Evolutionary conservation across 2,888 invertebrate genomes (phyloP).

Genomic region (Drosophila hamatofila): DNA sequence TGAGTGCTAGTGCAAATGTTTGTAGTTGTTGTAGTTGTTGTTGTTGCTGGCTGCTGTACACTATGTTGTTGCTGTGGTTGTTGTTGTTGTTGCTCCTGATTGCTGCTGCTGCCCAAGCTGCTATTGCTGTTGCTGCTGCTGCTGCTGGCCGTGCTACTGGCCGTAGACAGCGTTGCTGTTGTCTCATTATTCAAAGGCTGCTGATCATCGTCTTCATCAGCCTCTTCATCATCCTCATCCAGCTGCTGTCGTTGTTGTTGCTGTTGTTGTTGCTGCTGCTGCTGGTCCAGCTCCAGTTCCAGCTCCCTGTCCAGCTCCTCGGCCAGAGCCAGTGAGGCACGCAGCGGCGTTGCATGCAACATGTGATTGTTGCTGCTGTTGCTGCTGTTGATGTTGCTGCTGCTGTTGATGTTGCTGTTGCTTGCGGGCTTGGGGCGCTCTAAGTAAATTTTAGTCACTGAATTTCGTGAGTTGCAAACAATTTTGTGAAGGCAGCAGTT

Average conservation of each 20-base stretch:
- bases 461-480: constrained; percentile 52
- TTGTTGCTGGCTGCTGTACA: constrained; percentile 22
- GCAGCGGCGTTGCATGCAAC: constrained; percentile 52
- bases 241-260: constrained; percentile 10
- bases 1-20: constrained; percentile 65
- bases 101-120: constrained; percentile 27
- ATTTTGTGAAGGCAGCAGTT: constrained; percentile 47
- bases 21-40: constrained; percentile 64
- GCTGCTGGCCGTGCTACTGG: constrained; percentile 46
- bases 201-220: constrained; percentile 71
- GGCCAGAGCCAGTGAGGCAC: constrained; percentile 68
- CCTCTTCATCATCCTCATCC: constrained; percentile 34
- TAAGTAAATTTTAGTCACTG: constrained; percentile 78
- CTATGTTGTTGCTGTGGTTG: constrained; percentile 55
- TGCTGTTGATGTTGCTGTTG: constrained; percentile 12
- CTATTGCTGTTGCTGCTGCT: constrained; percentile 15
- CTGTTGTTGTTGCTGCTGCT: constrained; percentile 4
- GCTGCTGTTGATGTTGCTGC: background rate
- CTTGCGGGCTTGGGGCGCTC: constrained; percentile 54
- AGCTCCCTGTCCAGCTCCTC: constrained; percentile 72
- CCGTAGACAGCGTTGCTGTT: constrained; percentile 60
- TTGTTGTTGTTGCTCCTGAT: constrained; percentile 19
- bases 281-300: constrained; percentile 59
- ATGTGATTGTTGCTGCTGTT: constrained; percentile 26
- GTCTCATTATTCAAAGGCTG: constrained; percentile 82